Percentiles rank a stretch among this genome's conserved stretches.
These are phyloP conservation scores for Plumapathes pennacea DNA, from an alignment of 92 coral and sea anemone genomes.

Conservation along the genomic window DNA sequence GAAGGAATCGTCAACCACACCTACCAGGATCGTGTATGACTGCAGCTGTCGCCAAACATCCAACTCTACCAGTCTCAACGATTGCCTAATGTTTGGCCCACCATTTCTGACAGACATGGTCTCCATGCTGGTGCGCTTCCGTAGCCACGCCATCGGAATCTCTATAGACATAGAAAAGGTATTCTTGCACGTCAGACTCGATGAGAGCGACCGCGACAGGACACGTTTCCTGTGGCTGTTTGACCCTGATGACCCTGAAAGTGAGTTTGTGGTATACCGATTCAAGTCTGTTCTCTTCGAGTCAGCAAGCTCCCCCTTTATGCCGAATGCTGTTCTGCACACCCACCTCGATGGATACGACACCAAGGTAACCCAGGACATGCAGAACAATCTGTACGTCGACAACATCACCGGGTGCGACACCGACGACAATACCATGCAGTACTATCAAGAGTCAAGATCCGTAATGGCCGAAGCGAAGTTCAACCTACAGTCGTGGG, in stretches of 20 bases:
- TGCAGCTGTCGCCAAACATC: constrained; percentile 39
- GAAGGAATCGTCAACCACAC: constrained; percentile 50
- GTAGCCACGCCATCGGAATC: constrained; percentile 22
- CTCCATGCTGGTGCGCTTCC: constrained; percentile 33
- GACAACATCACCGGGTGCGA: constrained; percentile 54
- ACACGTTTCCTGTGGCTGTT: constrained; percentile 35
- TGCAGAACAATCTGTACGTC: constrained; percentile 44
- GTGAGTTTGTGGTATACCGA: constrained; percentile 42
- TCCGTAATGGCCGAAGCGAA: constrained; percentile 31
- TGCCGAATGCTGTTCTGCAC: constrained; percentile 29
- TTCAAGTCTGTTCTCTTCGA: constrained; percentile 63
- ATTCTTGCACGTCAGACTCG: constrained; percentile 29
- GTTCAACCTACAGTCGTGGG: constrained; percentile 46
- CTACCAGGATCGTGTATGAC: constrained; percentile 43
- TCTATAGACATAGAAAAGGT: constrained; percentile 58
- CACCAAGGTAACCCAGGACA: constrained; percentile 20
- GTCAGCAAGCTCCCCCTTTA: constrained; percentile 55
- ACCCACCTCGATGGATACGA: constrained; percentile 14
- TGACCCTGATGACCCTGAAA: constrained; percentile 20
- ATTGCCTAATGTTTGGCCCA: constrained; percentile 44
- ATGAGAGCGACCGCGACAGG: constrained; percentile 37
- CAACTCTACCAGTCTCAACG: constrained; percentile 29
- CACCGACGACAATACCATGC: too few relatives aligned
- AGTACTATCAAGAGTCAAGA: constrained; percentile 26
- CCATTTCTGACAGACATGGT: constrained; percentile 31